A percentile compares a stretch with the other conserved stretches of the same genome.
These are phyloP conservation scores for Fregetta grallaria DNA, from an alignment of 2,113 vertebrate genomes.

Conservation along the genomic window DNA sequence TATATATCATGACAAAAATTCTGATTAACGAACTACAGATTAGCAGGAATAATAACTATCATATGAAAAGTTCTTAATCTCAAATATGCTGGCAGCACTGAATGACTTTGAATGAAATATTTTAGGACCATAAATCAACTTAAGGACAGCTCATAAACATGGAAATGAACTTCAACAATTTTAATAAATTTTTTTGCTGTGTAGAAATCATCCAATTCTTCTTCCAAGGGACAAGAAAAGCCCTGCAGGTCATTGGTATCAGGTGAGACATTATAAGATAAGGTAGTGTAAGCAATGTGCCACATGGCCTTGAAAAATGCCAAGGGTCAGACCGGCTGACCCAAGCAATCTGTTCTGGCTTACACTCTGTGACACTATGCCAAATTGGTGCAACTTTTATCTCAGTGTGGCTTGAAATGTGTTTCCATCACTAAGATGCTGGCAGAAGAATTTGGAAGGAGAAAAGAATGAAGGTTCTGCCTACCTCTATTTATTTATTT, in stretches of 20 bases:
- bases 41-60: background rate
- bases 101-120: background rate
- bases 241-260: background rate
- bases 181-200: background rate
- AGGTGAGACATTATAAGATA: background rate
- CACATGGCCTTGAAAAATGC: background rate
- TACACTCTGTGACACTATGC: background rate
- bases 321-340: background rate
- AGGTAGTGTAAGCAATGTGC: background rate
- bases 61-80: background rate
- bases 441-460: background rate
- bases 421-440: background rate
- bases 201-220: background rate
- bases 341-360: background rate
- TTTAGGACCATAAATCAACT: background rate
- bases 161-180: background rate
- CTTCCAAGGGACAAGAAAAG: background rate
- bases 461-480: background rate
- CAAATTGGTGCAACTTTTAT: background rate
- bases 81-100: background rate
- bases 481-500: background rate
- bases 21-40: background rate
- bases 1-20: background rate
- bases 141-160: background rate
- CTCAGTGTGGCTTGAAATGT: background rate